Evolutionary conservation across 2,797 vertebrate species (phyloP).

Genomic region (Tenualosa thibaudeaui): DNA sequence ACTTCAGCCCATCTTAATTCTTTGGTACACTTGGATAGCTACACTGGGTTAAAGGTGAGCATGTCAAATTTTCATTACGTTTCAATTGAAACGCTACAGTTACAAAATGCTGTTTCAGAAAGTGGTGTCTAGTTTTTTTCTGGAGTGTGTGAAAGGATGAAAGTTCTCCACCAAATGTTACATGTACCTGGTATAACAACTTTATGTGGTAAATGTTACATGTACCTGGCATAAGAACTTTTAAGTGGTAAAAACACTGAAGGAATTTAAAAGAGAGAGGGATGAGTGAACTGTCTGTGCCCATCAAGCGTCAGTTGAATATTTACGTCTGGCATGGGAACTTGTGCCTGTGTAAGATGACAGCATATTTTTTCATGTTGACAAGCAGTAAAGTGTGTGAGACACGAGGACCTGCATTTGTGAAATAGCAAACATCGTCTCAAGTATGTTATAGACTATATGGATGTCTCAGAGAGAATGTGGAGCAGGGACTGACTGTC

Average conservation of each 20-base stretch:
- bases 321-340: neutral
- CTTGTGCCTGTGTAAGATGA: neutral
- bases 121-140: neutral
- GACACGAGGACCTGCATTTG: neutral
- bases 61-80: neutral
- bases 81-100: neutral
- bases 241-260: neutral
- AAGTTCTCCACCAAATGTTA: neutral
- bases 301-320: neutral
- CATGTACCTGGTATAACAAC: neutral
- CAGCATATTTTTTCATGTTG: constrained; percentile 23
- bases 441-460: neutral
- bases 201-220: neutral
- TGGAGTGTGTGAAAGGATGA: neutral
- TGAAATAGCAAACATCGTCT: neutral
- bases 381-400: constrained; percentile 19
- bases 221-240: neutral
- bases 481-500: neutral
- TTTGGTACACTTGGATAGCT: neutral
- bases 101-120: neutral
- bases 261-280: neutral
- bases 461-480: neutral
- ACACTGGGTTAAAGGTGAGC: neutral
- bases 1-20: neutral
- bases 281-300: neutral